Evolutionary conservation across 2,113 vertebrate species (phyloP).

Genomic region (Plotosus lineatus): DNA sequence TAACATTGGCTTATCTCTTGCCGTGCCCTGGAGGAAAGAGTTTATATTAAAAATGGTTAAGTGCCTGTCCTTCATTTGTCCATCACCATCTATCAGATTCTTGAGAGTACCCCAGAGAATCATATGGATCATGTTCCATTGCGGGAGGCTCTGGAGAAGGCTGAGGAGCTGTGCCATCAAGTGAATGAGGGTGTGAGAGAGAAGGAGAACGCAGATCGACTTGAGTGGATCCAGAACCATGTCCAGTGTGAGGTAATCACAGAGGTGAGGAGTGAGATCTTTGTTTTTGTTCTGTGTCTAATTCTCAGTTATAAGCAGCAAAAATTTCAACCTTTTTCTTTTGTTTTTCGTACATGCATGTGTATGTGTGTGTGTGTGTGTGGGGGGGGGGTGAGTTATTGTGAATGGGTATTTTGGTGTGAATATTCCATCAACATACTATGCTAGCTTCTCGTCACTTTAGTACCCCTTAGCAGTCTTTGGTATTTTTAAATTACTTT

Average conservation of each 20-base stretch:
- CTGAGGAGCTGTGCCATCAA: conserved; percentile 88
- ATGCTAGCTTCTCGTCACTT: too few relatives aligned
- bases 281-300: background rate
- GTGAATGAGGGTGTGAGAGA: conserved; percentile 94
- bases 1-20: background rate
- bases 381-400: too few relatives aligned
- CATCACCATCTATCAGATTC: conserved; percentile 83
- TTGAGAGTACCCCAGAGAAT: conserved; percentile 86
- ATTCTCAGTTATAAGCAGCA: background rate
- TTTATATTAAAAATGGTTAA: background rate
- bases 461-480: too few relatives aligned
- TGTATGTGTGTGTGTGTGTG: too few relatives aligned
- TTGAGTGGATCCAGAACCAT: conserved; percentile 93
- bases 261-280: conserved; percentile 74
- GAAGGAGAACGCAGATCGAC: conserved; percentile 90
- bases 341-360: background rate
- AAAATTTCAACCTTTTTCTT: background rate
- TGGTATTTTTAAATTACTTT: too few relatives aligned
- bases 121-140: conserved; percentile 79
- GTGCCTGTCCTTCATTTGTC: conserved; percentile 5
- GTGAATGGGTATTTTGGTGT: too few relatives aligned
- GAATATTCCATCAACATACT: too few relatives aligned
- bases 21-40: background rate
- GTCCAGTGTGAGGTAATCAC: conserved; percentile 86
- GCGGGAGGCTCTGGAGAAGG: conserved; percentile 83